Evolutionary conservation across 2,113 vertebrate genomes (phyloP).

Genomic region (Nycticebus coucang): DNA sequence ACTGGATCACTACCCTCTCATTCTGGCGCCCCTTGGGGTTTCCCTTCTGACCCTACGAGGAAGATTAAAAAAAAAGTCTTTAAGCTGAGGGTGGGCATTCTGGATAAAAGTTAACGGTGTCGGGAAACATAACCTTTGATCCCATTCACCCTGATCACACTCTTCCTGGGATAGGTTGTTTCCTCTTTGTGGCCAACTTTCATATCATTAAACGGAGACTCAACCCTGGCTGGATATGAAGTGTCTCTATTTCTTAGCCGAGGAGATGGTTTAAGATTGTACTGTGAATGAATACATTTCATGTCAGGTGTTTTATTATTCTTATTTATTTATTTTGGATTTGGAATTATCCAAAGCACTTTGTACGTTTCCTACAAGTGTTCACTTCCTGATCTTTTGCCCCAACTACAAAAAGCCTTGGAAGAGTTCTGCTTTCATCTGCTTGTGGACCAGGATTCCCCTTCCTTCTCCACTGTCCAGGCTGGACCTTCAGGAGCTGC

Average conservation of each 20-base stretch:
- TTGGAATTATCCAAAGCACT: neutral
- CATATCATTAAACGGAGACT: neutral
- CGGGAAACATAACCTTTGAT: neutral
- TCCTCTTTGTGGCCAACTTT: neutral
- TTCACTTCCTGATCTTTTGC: neutral
- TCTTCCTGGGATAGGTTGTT: neutral
- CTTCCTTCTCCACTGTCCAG: too few species aligned
- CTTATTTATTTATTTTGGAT: neutral
- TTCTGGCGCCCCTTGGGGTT: slow-evolving; percentile 93
- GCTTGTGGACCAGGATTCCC: neutral
- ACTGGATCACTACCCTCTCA: slow-evolving; percentile 93
- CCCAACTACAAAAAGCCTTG: neutral
- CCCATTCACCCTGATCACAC: neutral
- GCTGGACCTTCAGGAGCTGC: fast-evolving
- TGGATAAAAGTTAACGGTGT: neutral
- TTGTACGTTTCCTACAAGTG: neutral
- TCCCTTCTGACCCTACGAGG: slow-evolving; percentile 91
- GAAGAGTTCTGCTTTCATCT: neutral
- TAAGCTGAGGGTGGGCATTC: neutral
- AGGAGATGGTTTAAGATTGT: neutral
- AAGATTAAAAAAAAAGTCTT: neutral
- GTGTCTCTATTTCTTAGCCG: neutral
- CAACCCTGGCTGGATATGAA: too few species aligned
- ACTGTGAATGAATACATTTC: neutral
- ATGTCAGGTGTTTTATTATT: neutral